phyloP scores from a whole-genome alignment of 1,140 invertebrate genomes.

The Nixonia krombeini region DNA sequence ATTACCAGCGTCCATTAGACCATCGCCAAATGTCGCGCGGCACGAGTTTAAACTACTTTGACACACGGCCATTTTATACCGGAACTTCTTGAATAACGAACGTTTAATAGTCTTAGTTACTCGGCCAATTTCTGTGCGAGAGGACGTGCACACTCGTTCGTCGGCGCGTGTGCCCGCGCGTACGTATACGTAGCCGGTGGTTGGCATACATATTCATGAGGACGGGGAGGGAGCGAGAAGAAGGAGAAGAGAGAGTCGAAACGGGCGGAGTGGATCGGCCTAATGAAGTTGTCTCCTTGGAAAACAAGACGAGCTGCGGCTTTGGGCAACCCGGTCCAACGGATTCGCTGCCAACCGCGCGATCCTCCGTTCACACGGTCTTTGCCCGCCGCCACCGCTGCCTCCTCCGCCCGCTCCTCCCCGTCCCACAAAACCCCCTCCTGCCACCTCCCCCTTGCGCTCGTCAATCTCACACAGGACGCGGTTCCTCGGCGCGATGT shows the following conservation, averaged over 20 bases:
- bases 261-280: constrained; percentile 62
- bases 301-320: constrained; percentile 60
- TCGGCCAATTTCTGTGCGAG: constrained; percentile 35
- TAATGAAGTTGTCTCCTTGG: constrained; percentile 71
- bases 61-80: constrained; percentile 38
- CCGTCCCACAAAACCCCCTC: no score
- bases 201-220: constrained; percentile 65
- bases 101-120: constrained; percentile 35
- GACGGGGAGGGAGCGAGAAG: background rate
- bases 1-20: constrained; percentile 43
- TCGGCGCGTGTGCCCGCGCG: constrained; percentile 7
- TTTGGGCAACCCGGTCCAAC: constrained; percentile 45
- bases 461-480: constrained; percentile 31
- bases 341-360: constrained; percentile 26
- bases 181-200: constrained; percentile 42
- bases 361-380: constrained; percentile 37
- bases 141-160: constrained; percentile 14
- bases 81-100: constrained; percentile 44
- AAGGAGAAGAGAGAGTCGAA: constrained; percentile 50
- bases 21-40: constrained; percentile 34
- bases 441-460: constrained; percentile 6
- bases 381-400: constrained; percentile 11
- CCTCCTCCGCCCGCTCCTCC: background rate
- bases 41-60: constrained; percentile 40
- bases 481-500: constrained; percentile 15